These are phyloP conservation scores for Mizuhopecten yessoensis DNA, from an alignment of 1,140 invertebrate species.

Conservation along the genomic window DNA sequence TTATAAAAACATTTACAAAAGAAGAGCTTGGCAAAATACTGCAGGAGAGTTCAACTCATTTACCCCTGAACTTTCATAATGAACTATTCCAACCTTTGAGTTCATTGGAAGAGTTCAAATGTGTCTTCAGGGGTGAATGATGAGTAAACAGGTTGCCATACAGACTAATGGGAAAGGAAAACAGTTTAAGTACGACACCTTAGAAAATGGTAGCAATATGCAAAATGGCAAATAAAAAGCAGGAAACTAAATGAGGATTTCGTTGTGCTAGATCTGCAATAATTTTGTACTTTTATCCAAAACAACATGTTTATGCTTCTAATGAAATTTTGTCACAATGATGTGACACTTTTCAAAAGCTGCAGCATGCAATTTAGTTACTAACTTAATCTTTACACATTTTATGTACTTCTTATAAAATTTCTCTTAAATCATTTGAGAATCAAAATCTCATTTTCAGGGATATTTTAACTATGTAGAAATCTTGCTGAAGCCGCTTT, in stretches of 20 bases:
- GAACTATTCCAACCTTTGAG: too few relatives aligned
- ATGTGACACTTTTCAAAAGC: neutral
- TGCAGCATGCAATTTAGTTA: neutral
- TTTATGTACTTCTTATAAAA: conserved; percentile 34
- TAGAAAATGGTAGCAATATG: too few relatives aligned
- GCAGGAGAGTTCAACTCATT: too few relatives aligned
- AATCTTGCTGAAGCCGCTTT: conserved; percentile 13
- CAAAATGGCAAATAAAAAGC: too few relatives aligned
- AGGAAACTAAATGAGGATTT: neutral
- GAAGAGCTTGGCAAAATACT: too few relatives aligned
- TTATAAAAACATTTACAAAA: too few relatives aligned
- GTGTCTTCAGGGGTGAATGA: too few relatives aligned
- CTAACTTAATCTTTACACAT: neutral
- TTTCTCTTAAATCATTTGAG: neutral
- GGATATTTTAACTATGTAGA: neutral
- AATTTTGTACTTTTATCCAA: conserved; percentile 9
- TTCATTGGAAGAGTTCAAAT: too few relatives aligned
- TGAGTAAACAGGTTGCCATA: too few relatives aligned
- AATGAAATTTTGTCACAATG: neutral
- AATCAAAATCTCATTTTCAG: conserved; percentile 3
- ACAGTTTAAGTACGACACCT: too few relatives aligned
- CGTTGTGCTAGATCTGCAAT: neutral
- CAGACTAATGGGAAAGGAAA: too few relatives aligned
- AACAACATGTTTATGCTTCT: neutral
- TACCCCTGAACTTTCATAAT: too few relatives aligned